phyloP scores from a whole-genome alignment of 2,888 invertebrate genomes.

The Athalia rosae region DNA sequence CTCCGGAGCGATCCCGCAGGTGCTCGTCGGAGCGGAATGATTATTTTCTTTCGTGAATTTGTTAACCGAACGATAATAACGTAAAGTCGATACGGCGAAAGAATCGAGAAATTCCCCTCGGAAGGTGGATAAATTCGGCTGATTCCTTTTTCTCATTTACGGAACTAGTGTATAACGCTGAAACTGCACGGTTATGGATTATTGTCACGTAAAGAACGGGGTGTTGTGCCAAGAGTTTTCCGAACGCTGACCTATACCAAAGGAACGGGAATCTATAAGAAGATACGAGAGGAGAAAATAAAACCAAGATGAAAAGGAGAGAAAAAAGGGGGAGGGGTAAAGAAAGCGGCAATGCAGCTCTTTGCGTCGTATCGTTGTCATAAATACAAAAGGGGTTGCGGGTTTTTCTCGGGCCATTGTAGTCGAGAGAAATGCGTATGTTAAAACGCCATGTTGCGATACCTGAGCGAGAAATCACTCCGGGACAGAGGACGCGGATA shows the following conservation, averaged over 20 bases:
- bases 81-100: too few species aligned
- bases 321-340: too few species aligned
- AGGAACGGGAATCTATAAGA: background rate
- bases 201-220: slow-evolving; percentile 17
- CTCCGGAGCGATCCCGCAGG: slow-evolving; percentile 16
- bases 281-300: background rate
- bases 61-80: too few species aligned
- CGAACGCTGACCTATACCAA: slow-evolving; percentile 19
- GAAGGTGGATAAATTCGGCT: too few species aligned
- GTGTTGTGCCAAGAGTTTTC: slow-evolving; percentile 10
- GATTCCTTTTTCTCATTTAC: background rate
- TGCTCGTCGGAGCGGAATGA: background rate
- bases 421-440: slow-evolving; percentile 38
- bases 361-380: slow-evolving; percentile 10
- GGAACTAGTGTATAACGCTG: background rate
- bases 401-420: background rate
- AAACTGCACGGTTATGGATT: slow-evolving; percentile 15
- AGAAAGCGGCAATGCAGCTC: too few species aligned
- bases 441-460: slow-evolving; percentile 46
- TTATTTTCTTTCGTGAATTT: too few species aligned
- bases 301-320: too few species aligned
- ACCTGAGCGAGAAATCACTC: slow-evolving; percentile 46
- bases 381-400: slow-evolving; percentile 31
- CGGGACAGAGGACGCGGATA: slow-evolving; percentile 16
- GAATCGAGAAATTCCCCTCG: too few species aligned